Base-by-base conservation (phyloP, 2,888 invertebrate genomes). In the Polymixis flavicincta region DNA sequence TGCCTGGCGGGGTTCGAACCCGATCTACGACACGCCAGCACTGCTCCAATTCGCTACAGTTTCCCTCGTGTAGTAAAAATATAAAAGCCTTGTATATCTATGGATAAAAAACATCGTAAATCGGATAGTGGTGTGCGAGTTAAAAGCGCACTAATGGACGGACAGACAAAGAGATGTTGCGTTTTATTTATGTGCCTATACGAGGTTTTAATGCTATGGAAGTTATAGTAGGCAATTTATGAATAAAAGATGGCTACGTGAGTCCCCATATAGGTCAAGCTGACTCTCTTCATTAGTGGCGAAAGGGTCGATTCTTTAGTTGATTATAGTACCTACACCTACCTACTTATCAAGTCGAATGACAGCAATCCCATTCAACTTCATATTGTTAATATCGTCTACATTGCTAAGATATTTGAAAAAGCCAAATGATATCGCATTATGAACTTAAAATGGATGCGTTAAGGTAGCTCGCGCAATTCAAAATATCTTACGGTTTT, bases 101-200 rank as follows among this genome's bases (percentile, higher is more conserved):
- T 25, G n/a, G 17, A 25, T 37, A 71, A 54, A 60, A 66, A 32
- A 42, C 52, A 37, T 50, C 48, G 22, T 52, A 78, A 57, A 78
- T 63, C 50, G 50, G 42, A 64, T 71, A 45, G 55, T 50, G 71
- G 50, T 61, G 45, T 22, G 55, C 8, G 45, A 48, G 52, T 37
- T 71, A 63, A 71, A 77, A 77, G 79, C 71, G 71, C 42, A 50
- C 76, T 71, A 71, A 77, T 77, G 76, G 76, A 77, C 55, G 32
- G 50, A 57, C 69, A 37, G 11, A 69, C 63, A 64, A 71, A 78
- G 71, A 55, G 61, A 1, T 5, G 22, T 50, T 76, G 55, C 32
- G 3, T 71, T 71, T 42, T 14, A 71, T 54, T 19, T 45, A 57
- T 25, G 19, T 55, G 25, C 19, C 6, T 78, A 22, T 69, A 70